Base-by-base conservation (phyloP, 2,113 vertebrate species). In the Phoxinus phoxinus region DNA sequence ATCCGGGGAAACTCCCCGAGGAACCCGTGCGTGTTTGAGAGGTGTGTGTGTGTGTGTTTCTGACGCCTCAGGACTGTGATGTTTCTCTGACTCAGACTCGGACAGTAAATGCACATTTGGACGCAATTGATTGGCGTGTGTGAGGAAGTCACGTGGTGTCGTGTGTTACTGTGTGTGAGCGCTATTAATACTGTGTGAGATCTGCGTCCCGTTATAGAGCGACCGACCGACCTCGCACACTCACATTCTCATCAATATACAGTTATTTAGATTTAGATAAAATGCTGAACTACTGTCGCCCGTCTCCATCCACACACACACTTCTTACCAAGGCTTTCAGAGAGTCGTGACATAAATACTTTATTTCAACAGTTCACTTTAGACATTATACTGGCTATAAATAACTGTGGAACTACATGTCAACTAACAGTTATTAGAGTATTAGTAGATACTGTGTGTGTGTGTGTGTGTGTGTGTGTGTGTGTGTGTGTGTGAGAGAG, bases 151-250 rank as follows among this genome's bases (percentile, higher is more conserved):
- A 69, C 32, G 27, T 51, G 76, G 84, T 86, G 87, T 89, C 83
- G 30, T n/a, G 35, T 67, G 84, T 88, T 87, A 90, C 90, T 93
- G 86, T 90, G 71, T 90, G 91, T 92, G 56, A 89, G 32, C 35
- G 65, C 56, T 94, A 94, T 95, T 93, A 93, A 93, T 93, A 94
- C 86, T 85, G 59, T 10, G 86, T 92, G 90, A 91, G 88, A 88
- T 83, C 89, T 71, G 86, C 85, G 90, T 91, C 91, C 25, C 74
- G 79, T 91, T 92, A 91, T 92, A 93, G 89, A 10, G 90, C 9
- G 86, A 83, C 48, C n/a, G n/a, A n/a, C 27, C 46, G 2, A 76
- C 46, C 73, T 27, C 73, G 19, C 44, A 17, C 15, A 13, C 72
- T 74, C 32, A 23, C 32, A 69, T 21, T 69, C 65, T 21, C 17